phyloP scores from a whole-genome alignment of 2,113 vertebrate species.

The Smithornis capensis region DNA sequence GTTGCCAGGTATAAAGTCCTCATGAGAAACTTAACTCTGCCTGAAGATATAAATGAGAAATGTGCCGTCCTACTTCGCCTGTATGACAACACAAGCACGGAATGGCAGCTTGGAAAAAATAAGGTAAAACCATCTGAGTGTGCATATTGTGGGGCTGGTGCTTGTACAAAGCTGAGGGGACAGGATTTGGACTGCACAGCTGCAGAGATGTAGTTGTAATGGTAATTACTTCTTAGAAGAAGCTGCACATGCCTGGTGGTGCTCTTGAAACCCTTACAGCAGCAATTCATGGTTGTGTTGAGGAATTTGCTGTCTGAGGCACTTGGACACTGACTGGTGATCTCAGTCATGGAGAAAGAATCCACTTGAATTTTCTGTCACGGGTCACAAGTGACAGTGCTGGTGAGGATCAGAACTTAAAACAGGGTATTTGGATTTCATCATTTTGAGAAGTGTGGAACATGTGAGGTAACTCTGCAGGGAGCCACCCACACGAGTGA shows the following conservation, averaged over 20 bases:
- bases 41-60: constrained; percentile 80
- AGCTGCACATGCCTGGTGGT: not conserved
- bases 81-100: constrained; percentile 80
- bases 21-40: constrained; percentile 74
- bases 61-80: constrained; percentile 83
- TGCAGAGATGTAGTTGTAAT: not conserved
- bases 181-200: not conserved
- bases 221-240: not conserved
- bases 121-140: constrained; percentile 77
- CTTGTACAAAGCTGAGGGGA: not conserved
- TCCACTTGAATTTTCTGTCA: not conserved
- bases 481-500: not conserved
- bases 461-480: not conserved
- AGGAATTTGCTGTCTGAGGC: not conserved
- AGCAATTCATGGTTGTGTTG: not conserved
- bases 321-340: not conserved
- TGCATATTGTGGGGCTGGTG: not conserved
- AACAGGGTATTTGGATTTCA: not conserved
- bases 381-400: not conserved
- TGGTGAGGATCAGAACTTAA: not conserved
- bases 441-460: not conserved
- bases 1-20: constrained; percentile 85
- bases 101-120: constrained; percentile 95
- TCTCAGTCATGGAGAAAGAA: not conserved
- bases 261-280: not conserved